phyloP scores from a whole-genome alignment of 2,113 vertebrate species.

The Lophura nycthemera region DNA sequence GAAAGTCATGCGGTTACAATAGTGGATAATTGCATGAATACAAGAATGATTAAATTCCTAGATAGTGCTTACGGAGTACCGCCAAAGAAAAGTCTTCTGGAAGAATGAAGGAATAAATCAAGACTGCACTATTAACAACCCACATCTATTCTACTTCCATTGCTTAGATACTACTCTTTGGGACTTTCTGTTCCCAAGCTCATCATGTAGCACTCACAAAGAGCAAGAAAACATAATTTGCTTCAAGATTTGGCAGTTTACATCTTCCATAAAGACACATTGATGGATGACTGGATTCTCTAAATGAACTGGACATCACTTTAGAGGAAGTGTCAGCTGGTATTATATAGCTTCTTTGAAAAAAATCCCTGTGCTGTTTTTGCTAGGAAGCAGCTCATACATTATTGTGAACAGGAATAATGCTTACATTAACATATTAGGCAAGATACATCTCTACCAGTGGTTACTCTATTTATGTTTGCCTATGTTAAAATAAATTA shows the following conservation, averaged over 20 bases:
- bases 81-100: conserved; percentile 5
- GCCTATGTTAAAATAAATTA: conserved; percentile 65
- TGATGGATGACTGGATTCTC: conserved; percentile 19
- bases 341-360: conserved; percentile 27
- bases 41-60: background rate
- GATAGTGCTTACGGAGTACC: background rate
- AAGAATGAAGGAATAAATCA: conserved; percentile 41
- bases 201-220: conserved; percentile 14
- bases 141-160: background rate
- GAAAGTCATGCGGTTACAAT: background rate
- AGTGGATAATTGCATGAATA: background rate
- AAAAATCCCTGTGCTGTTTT: conserved; percentile 22
- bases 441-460: conserved; percentile 17
- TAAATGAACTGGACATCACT: conserved; percentile 23
- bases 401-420: conserved; percentile 54
- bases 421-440: conserved; percentile 61
- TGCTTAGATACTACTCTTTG: background rate
- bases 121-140: background rate
- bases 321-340: conserved; percentile 33
- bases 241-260: conserved; percentile 14
- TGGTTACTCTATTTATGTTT: conserved; percentile 51
- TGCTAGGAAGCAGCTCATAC: conserved; percentile 51
- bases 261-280: background rate
- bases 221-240: background rate
- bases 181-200: conserved; percentile 23